Base-by-base conservation (phyloP, 2,113 vertebrate genomes). In the Acrocephalus arundinaceus region DNA sequence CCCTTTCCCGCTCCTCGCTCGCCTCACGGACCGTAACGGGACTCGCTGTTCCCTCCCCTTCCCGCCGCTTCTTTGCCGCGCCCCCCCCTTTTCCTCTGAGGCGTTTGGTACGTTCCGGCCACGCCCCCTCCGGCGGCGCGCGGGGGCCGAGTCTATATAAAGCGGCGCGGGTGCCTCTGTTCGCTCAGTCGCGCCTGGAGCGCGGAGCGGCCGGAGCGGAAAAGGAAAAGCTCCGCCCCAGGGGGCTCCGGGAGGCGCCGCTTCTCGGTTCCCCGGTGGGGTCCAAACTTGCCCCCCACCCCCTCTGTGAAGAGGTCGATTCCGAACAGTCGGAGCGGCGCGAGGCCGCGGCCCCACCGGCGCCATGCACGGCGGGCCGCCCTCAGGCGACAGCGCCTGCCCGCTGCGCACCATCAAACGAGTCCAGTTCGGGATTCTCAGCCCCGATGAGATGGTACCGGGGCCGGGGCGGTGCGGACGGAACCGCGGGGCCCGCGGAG, bases 101-200 rank as follows among this genome's bases (percentile, higher is more conserved):
- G 70, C 9, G 2, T 8, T 81, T 81, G 89, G 76, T 68, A 37
- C 68, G 31, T 4, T 30, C 76, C 43, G 25, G 35, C n/a, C 55
- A 13, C 71, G 71, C 87, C 71, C 21, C 71, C 41, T 22, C 39
- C 54, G 17, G 55, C 62, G 48, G 57, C 74, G 21, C 48, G 57
- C 74, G 33, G 81, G 39, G 59, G 51, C 63, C 84, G 84, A 92
- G 63, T 8, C 84, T 58, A 87, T 82, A 92, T 17, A 82, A 82
- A 4, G n/a, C 7, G 8, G 37, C 20, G 33, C 43, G 16, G 12
- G 8, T 0, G 7, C 4, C 7, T 25, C 6, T 1, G 0, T 0
- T 0, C 1, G 24, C 71, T n/a, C 63, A 87, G 77, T 82, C 43
- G 90, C 84, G 77, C 84, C 7, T 13, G 0, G 62, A 58, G 76